Percentiles rank a stretch among this genome's conserved stretches.
Conservation (phyloP, 2,888 invertebrate genomes). For the Oscheius sp. region DNA sequence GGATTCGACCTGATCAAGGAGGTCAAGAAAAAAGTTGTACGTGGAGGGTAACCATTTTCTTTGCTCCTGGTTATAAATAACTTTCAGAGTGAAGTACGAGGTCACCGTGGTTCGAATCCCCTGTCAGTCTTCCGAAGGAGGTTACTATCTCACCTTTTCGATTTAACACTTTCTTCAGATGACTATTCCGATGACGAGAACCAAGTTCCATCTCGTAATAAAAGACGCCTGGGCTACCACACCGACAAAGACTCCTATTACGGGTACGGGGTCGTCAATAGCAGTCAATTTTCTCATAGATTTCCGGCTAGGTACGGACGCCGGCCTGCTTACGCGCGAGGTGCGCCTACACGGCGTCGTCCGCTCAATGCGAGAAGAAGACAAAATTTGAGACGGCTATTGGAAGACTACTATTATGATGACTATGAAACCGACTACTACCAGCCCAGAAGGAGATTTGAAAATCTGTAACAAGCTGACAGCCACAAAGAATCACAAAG, state of each 20-base stretch:
- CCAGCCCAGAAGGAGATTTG: conserved; percentile 30
- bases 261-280: conserved; percentile 14
- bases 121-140: conserved; percentile 35
- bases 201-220: conserved; percentile 10
- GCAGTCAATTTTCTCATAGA: conserved; percentile 17
- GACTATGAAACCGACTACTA: conserved; percentile 44
- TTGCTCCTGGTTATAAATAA: background rate
- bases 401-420: conserved; percentile 49
- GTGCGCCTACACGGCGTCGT: conserved; percentile 32
- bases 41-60: conserved; percentile 46
- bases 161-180: background rate
- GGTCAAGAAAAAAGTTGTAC: conserved; percentile 64
- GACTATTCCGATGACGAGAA: background rate
- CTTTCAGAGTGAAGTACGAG: conserved; percentile 65
- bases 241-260: conserved; percentile 23
- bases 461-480: background rate
- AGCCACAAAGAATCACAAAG: background rate
- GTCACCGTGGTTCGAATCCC: conserved; percentile 60
- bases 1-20: conserved; percentile 71
- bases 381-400: conserved; percentile 42
- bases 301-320: conserved; percentile 28
- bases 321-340: conserved; percentile 26
- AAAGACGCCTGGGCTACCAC: conserved; percentile 18
- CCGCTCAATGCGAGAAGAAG: conserved; percentile 41
- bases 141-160: background rate